Conservation (phyloP, 1,140 invertebrate genomes). For the Magallana ariakensis region DNA sequence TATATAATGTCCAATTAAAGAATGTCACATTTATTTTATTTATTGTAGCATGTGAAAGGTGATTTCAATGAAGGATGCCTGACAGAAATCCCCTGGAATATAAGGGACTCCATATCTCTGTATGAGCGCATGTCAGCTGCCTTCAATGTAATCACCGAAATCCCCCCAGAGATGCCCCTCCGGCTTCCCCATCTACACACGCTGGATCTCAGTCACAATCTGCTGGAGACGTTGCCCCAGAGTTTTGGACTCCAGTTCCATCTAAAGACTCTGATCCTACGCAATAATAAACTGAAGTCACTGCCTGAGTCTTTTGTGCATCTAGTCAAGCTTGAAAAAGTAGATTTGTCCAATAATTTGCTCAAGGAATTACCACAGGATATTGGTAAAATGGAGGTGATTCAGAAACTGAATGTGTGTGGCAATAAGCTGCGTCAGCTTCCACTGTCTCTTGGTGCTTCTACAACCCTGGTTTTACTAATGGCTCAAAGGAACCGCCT, state of each 20-base stretch:
- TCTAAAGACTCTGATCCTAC: slow-evolving; percentile 71
- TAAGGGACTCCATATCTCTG: slow-evolving; percentile 73
- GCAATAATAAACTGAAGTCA: slow-evolving; percentile 71
- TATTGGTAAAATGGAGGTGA: slow-evolving; percentile 74
- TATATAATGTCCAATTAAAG: too few species aligned
- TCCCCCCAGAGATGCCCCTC: slow-evolving; percentile 77
- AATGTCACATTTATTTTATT: too few species aligned
- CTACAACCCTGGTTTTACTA: slow-evolving; percentile 69
- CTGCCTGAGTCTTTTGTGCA: slow-evolving; percentile 74
- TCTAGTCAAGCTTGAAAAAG: slow-evolving; percentile 76
- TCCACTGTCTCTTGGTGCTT: slow-evolving; percentile 74
- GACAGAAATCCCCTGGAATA: slow-evolving; percentile 73
- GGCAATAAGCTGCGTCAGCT: slow-evolving; percentile 76
- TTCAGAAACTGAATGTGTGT: slow-evolving; percentile 76
- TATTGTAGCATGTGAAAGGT: slow-evolving; percentile 74
- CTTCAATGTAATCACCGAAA: slow-evolving; percentile 74
- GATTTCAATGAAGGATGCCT: slow-evolving; percentile 68
- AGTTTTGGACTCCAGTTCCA: slow-evolving; percentile 79
- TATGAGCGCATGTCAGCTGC: slow-evolving; percentile 75
- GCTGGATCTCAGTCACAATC: slow-evolving; percentile 78
- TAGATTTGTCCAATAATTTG: slow-evolving; percentile 78
- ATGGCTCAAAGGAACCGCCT: slow-evolving; percentile 74
- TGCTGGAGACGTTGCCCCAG: slow-evolving; percentile 73
- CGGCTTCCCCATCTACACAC: slow-evolving; percentile 77
- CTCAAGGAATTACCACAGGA: slow-evolving; percentile 74